Percentiles rank a stretch among this genome's conserved stretches.
Conservation (phyloP, 2,113 vertebrate species). For the Dipodomys merriami region DNA sequence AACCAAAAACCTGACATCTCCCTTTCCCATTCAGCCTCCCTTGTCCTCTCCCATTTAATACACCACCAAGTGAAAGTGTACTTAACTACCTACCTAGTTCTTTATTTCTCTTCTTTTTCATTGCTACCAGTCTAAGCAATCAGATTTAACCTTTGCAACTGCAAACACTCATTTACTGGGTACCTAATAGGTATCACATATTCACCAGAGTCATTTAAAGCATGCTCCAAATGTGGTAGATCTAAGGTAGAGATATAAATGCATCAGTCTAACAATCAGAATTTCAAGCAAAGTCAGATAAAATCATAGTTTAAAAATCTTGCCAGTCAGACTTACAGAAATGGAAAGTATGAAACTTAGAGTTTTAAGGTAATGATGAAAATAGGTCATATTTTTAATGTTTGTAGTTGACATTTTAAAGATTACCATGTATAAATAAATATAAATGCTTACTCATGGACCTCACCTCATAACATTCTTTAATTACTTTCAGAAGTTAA, state of each 20-base stretch:
- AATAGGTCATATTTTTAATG: conserved; percentile 7
- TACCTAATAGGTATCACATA: not conserved
- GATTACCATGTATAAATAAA: not conserved
- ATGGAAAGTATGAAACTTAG: not conserved
- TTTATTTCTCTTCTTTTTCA: not conserved
- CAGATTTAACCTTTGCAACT: not conserved
- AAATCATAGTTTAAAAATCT: not conserved
- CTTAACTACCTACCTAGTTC: not conserved
- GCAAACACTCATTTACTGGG: not conserved
- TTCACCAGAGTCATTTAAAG: not conserved
- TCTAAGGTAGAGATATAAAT: not conserved
- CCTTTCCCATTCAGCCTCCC: no score
- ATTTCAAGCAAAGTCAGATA: conserved; percentile 23
- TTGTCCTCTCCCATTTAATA: not conserved
- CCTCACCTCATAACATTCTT: not conserved
- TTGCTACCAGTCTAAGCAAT: not conserved
- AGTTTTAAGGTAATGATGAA: not conserved
- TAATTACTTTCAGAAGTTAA: conserved; percentile 32
- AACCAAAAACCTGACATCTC: not conserved
- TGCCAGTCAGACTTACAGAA: not conserved
- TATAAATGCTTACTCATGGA: not conserved
- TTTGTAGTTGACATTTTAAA: not conserved
- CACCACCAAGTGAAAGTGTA: not conserved
- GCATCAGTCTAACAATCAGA: not conserved
- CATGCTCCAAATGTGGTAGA: not conserved